Evolutionary conservation across 2,888 invertebrate genomes (phyloP).

Genomic region (Andrena marginata): DNA sequence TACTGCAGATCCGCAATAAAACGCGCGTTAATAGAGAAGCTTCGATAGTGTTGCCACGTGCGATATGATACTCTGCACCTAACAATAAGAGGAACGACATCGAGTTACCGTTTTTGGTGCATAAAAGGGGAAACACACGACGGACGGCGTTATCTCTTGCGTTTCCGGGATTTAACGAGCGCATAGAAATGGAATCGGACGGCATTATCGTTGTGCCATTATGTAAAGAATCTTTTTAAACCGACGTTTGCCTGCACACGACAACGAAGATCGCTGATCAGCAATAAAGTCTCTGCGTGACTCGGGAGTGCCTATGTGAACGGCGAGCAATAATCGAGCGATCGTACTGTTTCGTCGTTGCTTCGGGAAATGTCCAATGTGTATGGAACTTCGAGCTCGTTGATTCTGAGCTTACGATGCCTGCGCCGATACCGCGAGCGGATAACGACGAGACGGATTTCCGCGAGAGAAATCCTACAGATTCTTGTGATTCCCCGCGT

Average conservation of each 20-base stretch:
- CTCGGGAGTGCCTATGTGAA: not conserved
- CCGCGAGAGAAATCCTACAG: not conserved
- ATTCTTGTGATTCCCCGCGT: not conserved
- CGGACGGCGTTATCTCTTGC: not conserved
- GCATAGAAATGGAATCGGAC: slow-evolving; percentile 40
- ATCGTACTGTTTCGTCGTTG: slow-evolving; percentile 4
- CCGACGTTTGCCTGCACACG: slow-evolving; percentile 28
- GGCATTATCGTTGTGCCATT: slow-evolving; percentile 55
- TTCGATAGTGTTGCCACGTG: slow-evolving; percentile 40
- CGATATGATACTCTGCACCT: slow-evolving; percentile 30
- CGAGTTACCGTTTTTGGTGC: not conserved
- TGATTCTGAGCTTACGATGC: slow-evolving; percentile 31
- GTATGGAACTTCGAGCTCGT: slow-evolving; percentile 20
- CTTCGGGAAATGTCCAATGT: not conserved
- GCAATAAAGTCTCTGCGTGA: slow-evolving; percentile 3
- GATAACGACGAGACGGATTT: not conserved
- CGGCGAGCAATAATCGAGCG: slow-evolving; percentile 25
- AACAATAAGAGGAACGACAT: not conserved
- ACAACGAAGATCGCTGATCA: not conserved
- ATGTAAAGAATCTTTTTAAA: slow-evolving; percentile 33
- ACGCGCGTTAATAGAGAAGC: slow-evolving; percentile 16
- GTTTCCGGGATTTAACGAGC: slow-evolving; percentile 2
- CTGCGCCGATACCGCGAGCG: slow-evolving; percentile 21
- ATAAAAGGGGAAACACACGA: not conserved
- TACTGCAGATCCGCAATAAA: slow-evolving; percentile 40